These are phyloP conservation scores for Microtus richardsoni DNA, from an alignment of 2,113 vertebrate genomes.

Conservation along the genomic window DNA sequence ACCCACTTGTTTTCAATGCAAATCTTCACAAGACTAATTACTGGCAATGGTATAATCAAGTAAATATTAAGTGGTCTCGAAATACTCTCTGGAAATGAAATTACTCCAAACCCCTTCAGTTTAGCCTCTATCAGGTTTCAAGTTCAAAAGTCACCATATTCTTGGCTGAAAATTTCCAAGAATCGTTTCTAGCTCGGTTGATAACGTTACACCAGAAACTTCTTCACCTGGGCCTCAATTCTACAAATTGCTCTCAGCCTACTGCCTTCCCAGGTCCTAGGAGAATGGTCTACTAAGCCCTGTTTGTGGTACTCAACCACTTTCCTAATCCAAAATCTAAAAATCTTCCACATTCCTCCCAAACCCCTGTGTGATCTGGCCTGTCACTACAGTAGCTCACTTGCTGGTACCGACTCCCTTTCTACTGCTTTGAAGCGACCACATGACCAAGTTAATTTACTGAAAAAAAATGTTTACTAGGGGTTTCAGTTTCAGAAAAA, in stretches of 20 bases:
- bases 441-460: neutral
- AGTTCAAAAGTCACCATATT: neutral
- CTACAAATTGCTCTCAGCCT: neutral
- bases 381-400: neutral
- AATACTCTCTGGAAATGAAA: neutral
- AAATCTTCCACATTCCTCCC: neutral
- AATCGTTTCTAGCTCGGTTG: neutral
- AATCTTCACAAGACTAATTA: neutral
- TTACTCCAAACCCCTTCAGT: neutral
- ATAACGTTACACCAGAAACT: neutral
- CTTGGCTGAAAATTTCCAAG: neutral
- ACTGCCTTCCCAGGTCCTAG: too few relatives aligned
- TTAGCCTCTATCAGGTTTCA: neutral
- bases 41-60: too few relatives aligned
- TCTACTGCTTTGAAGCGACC: neutral
- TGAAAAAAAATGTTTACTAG: neutral
- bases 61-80: too few relatives aligned
- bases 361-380: rapidly evolving
- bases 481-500: neutral
- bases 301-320: neutral
- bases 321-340: neutral
- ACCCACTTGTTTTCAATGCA: neutral
- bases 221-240: neutral
- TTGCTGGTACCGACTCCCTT: neutral
- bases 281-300: neutral